These are phyloP conservation scores for Orchestes rusci DNA, from an alignment of 2,888 invertebrate genomes.

Conservation along the genomic window DNA sequence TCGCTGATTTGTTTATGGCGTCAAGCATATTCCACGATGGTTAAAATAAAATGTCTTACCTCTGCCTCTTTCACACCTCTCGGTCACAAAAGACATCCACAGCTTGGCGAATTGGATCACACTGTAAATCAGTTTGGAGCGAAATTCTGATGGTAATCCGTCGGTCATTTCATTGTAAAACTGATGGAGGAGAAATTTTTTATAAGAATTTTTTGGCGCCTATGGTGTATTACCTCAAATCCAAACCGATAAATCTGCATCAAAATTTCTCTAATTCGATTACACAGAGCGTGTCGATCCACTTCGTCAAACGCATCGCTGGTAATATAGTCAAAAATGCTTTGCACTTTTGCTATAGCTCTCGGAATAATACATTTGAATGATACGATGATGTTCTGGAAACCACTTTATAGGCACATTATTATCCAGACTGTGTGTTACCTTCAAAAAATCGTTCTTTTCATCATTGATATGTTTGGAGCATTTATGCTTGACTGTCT, in stretches of 20 bases:
- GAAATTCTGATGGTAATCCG: slow-evolving; percentile 47
- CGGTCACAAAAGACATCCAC: slow-evolving; percentile 86
- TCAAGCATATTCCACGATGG: too few relatives aligned
- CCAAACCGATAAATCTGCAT: slow-evolving; percentile 86
- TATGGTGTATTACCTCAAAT: slow-evolving; percentile 59
- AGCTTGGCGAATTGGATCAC: slow-evolving; percentile 65
- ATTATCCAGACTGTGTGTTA: slow-evolving; percentile 7
- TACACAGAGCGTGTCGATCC: slow-evolving; percentile 54
- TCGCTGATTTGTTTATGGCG: too few relatives aligned
- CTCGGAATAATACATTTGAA: slow-evolving; percentile 51
- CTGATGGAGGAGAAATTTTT: slow-evolving; percentile 34
- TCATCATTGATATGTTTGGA: slow-evolving; percentile 25
- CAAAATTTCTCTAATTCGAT: slow-evolving; percentile 65
- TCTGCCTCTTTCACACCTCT: slow-evolving; percentile 68
- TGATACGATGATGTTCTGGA: slow-evolving; percentile 50
- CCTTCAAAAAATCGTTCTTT: slow-evolving; percentile 8
- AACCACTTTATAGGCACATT: slow-evolving; percentile 14
- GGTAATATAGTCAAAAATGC: slow-evolving; percentile 45
- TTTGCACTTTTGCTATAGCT: slow-evolving; percentile 53
- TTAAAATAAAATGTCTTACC: too few relatives aligned
- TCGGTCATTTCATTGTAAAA: slow-evolving; percentile 68
- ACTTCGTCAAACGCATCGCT: slow-evolving; percentile 50
- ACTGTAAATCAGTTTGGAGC: slow-evolving; percentile 49
- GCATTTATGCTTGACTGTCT: slow-evolving; percentile 43
- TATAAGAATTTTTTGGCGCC: not conserved